Base-by-base conservation (phyloP, 2,888 invertebrate genomes). In the Choristoneura rosaceana region DNA sequence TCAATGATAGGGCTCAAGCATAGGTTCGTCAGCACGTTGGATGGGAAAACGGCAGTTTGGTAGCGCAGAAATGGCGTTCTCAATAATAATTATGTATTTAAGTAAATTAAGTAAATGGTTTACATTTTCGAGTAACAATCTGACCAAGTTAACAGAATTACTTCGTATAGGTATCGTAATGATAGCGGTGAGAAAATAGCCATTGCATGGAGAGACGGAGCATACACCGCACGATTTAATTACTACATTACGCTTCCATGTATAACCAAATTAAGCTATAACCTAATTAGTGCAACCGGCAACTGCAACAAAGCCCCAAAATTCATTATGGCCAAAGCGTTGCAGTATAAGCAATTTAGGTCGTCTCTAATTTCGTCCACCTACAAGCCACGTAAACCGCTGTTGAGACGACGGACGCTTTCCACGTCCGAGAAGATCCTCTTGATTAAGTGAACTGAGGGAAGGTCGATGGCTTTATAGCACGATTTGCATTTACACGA, bases 401-500 rank as follows among this genome's bases (percentile, higher is more conserved):
- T 86, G 88, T 85, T 85, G 88, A 92, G 92, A 91, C 90, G 91
- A 92, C 91, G 89, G 87, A 87, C 89, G 87, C 85, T 82, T 82
- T 78, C 84, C 79, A 78, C 82, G 89, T 89, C 89, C 89, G 88
- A 90, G 89, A 88, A 88, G 88, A 86, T 87, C 80, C 90, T 91
- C 91, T 93, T 93, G 93, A 93, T 93, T 92, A 93, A 88, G 89
- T 82, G 84, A 76, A 81, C 77, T 77, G 78, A 78, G 78, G 78
- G 71, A 73, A 64, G 82, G 81, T 81, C 85, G 85, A 90, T 90
- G 90, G 92, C 92, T 92, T 94, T 93, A 93, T 93, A 88, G 91
- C 89, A 92, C 92, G 88, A 94, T 94, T 94, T 94, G 93, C 94
- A 94, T 94, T 94, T 93, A 93, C 94, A 93, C 93, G 93, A 91